Evolutionary conservation across 2,113 vertebrate genomes (phyloP).

Genomic region (Ophthalmolycus amberensis): DNA sequence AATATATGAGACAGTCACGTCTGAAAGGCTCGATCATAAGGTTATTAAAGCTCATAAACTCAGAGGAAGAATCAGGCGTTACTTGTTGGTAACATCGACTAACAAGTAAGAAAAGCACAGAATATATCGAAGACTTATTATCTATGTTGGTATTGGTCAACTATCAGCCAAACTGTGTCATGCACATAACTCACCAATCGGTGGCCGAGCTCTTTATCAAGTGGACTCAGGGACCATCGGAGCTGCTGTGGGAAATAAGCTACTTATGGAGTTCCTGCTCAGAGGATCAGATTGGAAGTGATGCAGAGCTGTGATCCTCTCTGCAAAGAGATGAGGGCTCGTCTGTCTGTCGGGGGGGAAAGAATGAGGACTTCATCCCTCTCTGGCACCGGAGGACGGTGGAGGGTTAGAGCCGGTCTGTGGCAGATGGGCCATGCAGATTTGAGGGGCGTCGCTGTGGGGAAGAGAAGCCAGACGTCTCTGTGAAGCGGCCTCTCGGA

Average conservation of each 20-base stretch:
- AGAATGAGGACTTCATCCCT: constrained; percentile 35
- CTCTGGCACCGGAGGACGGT: constrained; percentile 31
- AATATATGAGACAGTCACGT: too few relatives aligned
- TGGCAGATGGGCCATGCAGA: constrained; percentile 63
- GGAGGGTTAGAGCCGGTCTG: constrained; percentile 45
- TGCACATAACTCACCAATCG: constrained; percentile 6
- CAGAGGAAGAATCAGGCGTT: too few relatives aligned
- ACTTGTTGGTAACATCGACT: too few relatives aligned
- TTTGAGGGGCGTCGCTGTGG: constrained; percentile 40
- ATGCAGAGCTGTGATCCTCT: constrained; percentile 50
- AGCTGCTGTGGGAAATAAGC: constrained; percentile 56
- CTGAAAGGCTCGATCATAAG: too few relatives aligned
- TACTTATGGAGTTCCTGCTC: constrained; percentile 51
- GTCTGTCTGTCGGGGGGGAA: constrained; percentile 5
- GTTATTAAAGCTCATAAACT: too few relatives aligned
- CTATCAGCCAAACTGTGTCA: background rate
- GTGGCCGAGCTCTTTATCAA: constrained; percentile 47
- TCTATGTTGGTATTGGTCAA: background rate
- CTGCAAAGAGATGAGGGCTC: constrained; percentile 43
- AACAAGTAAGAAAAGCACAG: too few relatives aligned
- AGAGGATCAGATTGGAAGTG: constrained; percentile 43
- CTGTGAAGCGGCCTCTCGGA: constrained; percentile 1
- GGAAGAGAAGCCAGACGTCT: constrained; percentile 19
- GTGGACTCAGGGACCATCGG: constrained; percentile 35
- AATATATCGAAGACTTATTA: background rate